A percentile compares a stretch with the other conserved stretches of the same genome.
Evolutionary conservation across 2,113 vertebrate species (phyloP).

Genomic region (Cololabis saira): DNA sequence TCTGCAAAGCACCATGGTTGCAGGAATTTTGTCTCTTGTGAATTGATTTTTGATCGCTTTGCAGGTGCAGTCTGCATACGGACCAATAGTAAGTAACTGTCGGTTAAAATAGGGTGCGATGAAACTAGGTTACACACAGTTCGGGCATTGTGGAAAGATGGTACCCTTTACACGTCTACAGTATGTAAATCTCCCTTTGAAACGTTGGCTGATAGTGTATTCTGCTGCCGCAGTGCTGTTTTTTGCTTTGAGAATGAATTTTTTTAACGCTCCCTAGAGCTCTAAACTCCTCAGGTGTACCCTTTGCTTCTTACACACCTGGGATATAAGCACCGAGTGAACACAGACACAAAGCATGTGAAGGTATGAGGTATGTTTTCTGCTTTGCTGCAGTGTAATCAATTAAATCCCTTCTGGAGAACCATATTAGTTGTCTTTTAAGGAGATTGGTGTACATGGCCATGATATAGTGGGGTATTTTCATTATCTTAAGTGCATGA

Average conservation of each 20-base stretch:
- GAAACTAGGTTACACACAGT: neutral
- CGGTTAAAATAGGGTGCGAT: neutral
- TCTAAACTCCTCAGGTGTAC: constrained; percentile 40
- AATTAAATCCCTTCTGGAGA: constrained; percentile 40
- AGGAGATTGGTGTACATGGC: constrained; percentile 37
- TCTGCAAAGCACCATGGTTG: constrained; percentile 27
- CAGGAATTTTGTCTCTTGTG: constrained; percentile 25
- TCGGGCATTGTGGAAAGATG: neutral
- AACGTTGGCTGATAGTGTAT: neutral
- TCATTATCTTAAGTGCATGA: constrained; percentile 66
- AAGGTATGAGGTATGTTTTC: constrained; percentile 46
- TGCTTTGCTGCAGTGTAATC: constrained; percentile 39
- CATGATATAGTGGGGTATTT: constrained; percentile 35
- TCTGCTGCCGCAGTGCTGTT: constrained; percentile 3
- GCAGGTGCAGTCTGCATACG: constrained; percentile 11
- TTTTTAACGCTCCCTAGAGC: constrained; percentile 31
- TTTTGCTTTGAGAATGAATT: constrained; percentile 32
- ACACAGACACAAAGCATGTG: constrained; percentile 54
- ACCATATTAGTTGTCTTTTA: constrained; percentile 40
- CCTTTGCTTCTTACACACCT: constrained; percentile 31
- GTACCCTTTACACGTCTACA: neutral
- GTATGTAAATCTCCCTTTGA: constrained; percentile 38
- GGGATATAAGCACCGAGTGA: constrained; percentile 25
- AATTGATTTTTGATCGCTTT: constrained; percentile 15
- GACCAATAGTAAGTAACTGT: neutral